Evolutionary conservation across 1,140 invertebrate genomes (phyloP), one percentile per base, ranked within the genome.

Genomic region (Drosophila bocqueti): DNA sequence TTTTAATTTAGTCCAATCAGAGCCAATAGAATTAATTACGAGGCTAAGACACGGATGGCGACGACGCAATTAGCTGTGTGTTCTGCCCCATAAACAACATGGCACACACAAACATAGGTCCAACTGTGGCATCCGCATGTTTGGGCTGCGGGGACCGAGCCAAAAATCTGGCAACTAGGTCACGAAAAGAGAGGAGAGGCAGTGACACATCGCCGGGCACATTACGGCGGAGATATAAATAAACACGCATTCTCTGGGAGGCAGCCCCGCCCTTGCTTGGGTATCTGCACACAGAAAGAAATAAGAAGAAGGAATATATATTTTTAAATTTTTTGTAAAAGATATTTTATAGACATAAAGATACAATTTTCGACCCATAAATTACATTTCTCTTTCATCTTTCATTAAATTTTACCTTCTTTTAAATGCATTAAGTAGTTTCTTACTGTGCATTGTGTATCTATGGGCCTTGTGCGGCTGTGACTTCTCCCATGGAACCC

Each of bases 1-100:
- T 79, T 86, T 82, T 91, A 91, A 90, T 85, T 85, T 80, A 72
- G 68, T 85, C 65, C 82, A 90, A 90, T 91, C 82, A 91, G 68
- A 74, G 67, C 72, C 82, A 89, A 89, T 89, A 90, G 64, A 90
- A 90, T 72, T 85, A 90, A 90, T 90, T 91, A 82, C 63, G 62
- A 64, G 79, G 81, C 79, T 74, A 65, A 74, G 68, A 69, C 66
- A 61, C 73, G 58, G 59, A 73, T 82, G 80, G 67, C 21, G 72
- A 75, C 75, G 47, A 80, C 71, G 79, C 85, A 90, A 90, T 85
- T 91, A 91, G 72, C 75, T 76, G 77, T 90, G 59, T 76, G 52
- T 61, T 80, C 84, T 71, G 84, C 67, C 62, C 65, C 84, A 80
- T 77, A 84, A 89, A 75, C 67, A 83, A 63, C 65, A 43, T 38